phyloP scores from a whole-genome alignment of 2,888 invertebrate species.

The Mesorhabditis belari region DNA sequence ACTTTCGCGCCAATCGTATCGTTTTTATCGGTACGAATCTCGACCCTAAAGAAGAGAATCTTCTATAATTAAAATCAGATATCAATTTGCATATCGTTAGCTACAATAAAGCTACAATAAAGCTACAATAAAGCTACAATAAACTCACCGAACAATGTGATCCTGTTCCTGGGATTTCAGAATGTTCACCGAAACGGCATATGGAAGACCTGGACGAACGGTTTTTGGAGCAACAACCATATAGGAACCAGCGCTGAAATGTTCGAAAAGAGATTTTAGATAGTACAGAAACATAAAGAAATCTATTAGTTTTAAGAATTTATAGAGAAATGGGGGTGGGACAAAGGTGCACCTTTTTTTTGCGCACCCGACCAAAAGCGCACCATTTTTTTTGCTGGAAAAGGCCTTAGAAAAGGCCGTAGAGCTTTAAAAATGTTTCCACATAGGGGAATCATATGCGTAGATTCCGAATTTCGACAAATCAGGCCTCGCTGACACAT shows the following conservation, averaged over 20 bases:
- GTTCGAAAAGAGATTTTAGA: not conserved
- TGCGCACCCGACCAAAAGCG: too few relatives aligned
- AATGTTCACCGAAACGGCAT: slow-evolving; percentile 54
- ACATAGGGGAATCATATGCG: too few relatives aligned
- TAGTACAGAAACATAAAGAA: not conserved
- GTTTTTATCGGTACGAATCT: slow-evolving; percentile 40
- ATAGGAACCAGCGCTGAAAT: slow-evolving; percentile 44
- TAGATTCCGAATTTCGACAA: too few relatives aligned
- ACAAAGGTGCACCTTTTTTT: too few relatives aligned
- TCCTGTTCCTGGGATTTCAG: slow-evolving; percentile 44
- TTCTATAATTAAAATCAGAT: not conserved
- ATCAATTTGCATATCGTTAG: slow-evolving; percentile 7
- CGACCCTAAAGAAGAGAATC: slow-evolving; percentile 15
- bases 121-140: too few relatives aligned
- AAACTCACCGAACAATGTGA: slow-evolving; percentile 38
- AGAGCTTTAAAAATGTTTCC: too few relatives aligned
- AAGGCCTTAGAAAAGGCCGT: too few relatives aligned
- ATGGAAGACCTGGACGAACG: slow-evolving; percentile 53
- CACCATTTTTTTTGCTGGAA: too few relatives aligned
- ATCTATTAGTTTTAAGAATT: too few relatives aligned
- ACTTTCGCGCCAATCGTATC: slow-evolving; percentile 48
- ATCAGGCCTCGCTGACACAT: too few relatives aligned
- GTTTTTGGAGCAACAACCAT: slow-evolving; percentile 53
- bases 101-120: too few relatives aligned
- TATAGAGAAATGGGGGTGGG: too few relatives aligned